Evolutionary conservation across 2,888 invertebrate species (phyloP).

Genomic region (Cerastis rubricosa): DNA sequence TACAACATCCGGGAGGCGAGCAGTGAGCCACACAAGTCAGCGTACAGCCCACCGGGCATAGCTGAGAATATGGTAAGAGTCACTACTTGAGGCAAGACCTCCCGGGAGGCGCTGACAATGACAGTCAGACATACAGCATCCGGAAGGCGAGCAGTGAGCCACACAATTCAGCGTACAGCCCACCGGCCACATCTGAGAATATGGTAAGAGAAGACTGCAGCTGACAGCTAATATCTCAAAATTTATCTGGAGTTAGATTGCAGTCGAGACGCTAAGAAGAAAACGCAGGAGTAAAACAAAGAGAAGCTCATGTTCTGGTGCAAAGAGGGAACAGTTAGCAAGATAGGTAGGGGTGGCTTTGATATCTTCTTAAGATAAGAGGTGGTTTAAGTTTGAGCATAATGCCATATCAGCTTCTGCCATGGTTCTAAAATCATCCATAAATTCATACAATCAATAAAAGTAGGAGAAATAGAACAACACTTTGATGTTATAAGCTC

Average conservation of each 20-base stretch:
- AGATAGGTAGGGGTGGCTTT: background rate
- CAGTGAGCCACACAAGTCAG: constrained; percentile 72
- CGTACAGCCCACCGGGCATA: constrained; percentile 74
- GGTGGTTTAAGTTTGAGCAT: background rate
- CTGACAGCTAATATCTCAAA: background rate
- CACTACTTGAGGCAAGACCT: background rate
- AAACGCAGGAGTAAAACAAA: background rate
- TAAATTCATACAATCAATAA: background rate
- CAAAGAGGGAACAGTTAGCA: background rate
- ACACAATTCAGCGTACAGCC: constrained; percentile 74
- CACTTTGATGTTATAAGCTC: background rate
- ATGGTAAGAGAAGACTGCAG: constrained; percentile 73
- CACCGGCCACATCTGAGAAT: constrained; percentile 75
- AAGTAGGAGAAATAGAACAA: background rate
- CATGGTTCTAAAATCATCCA: background rate
- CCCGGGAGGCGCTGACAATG: constrained; percentile 85
- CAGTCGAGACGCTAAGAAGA: background rate
- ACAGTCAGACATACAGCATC: constrained; percentile 85
- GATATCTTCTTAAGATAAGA: background rate
- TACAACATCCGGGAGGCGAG: constrained; percentile 82
- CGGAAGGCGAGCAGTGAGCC: constrained; percentile 75
- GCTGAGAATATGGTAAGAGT: constrained; percentile 80
- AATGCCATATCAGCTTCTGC: background rate
- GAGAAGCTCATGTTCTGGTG: background rate
- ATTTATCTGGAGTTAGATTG: background rate